phyloP scores from a whole-genome alignment of 2,888 invertebrate species.

The Luperina nickerlii region DNA sequence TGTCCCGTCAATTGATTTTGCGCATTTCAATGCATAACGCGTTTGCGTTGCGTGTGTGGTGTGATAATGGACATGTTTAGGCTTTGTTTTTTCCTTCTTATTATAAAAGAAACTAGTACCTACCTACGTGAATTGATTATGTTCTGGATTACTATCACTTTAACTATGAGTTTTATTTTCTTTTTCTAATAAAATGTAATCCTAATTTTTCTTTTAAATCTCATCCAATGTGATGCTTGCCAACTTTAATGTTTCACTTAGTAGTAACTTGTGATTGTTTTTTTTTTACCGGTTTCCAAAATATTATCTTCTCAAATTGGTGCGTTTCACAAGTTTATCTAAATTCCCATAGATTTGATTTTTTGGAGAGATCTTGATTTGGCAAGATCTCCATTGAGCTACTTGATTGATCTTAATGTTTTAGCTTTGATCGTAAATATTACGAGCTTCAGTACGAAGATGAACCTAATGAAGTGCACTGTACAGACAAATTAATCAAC shows the following conservation, averaged over 20 bases:
- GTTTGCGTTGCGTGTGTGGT: constrained; percentile 33
- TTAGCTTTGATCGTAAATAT: not conserved
- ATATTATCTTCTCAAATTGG: too few relatives aligned
- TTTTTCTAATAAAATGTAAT: not conserved
- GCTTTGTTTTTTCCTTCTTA: constrained; percentile 28
- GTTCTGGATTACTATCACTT: constrained; percentile 2
- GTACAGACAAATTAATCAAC: not conserved
- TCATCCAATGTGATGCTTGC: too few relatives aligned
- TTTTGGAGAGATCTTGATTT: not conserved
- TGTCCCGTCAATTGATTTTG: constrained; percentile 17
- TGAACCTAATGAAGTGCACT: not conserved
- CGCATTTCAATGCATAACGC: constrained; percentile 26
- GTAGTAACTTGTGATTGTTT: too few relatives aligned
- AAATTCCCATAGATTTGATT: not conserved
- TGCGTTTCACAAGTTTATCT: too few relatives aligned
- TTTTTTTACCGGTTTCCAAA: too few relatives aligned
- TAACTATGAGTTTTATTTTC: not conserved
- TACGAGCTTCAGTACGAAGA: not conserved
- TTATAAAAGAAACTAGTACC: constrained; percentile 16
- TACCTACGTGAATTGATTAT: constrained; percentile 14
- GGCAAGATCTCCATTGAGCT: too few relatives aligned
- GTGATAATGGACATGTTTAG: constrained; percentile 21
- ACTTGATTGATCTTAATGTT: not conserved
- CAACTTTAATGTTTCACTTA: too few relatives aligned
- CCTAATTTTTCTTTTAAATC: not conserved